Conservation (phyloP, 2,797 vertebrate genomes). For the Muscicapa comitata region DNA sequence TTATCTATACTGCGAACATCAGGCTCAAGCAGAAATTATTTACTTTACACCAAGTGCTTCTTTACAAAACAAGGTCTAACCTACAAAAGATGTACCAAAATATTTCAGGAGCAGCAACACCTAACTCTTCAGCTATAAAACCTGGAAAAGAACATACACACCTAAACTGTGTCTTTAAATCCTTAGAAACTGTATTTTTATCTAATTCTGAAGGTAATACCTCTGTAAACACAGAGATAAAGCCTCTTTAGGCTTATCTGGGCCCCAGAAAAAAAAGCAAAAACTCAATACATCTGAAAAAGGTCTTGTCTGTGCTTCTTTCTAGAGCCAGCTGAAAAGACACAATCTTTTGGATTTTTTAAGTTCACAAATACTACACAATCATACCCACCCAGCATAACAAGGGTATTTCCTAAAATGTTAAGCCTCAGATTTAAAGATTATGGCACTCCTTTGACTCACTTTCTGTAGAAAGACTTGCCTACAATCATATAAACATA, state of each 20-base stretch:
- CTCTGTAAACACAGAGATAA: neutral
- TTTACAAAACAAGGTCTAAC: neutral
- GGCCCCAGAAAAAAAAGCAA: neutral
- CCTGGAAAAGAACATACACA: neutral
- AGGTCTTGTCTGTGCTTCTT: neutral
- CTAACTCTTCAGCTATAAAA: conserved; percentile 2
- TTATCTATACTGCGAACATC: neutral
- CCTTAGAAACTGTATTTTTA: conserved; percentile 11
- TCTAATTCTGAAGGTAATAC: conserved; percentile 3
- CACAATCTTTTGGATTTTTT: neutral
- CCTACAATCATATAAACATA: neutral
- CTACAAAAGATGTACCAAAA: neutral
- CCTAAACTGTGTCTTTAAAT: neutral
- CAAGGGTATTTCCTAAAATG: neutral
- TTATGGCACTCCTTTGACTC: neutral
- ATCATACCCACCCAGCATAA: neutral
- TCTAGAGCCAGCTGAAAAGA: neutral
- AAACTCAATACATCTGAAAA: neutral
- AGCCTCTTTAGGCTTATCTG: neutral
- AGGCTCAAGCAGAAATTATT: neutral
- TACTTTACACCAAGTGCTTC: neutral
- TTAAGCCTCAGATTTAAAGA: neutral
- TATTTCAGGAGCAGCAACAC: neutral
- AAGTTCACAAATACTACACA: neutral
- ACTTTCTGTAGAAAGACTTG: neutral